Conservation (phyloP, 2,113 vertebrate genomes). For the Indri indri region DNA sequence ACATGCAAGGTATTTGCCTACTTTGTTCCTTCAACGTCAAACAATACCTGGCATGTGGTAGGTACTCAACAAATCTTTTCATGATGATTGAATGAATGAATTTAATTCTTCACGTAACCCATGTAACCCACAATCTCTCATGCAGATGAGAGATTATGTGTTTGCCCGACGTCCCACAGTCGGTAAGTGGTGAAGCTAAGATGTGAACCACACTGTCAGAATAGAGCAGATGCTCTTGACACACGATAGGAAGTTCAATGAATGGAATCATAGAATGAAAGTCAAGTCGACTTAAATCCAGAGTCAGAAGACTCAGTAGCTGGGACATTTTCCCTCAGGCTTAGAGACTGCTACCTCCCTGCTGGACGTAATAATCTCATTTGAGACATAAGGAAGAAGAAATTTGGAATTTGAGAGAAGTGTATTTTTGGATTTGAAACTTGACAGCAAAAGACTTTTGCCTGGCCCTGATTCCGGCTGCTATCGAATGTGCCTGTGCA, state of each 20-base stretch:
- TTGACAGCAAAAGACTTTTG: neutral
- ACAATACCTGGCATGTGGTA: neutral
- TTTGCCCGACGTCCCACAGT: neutral
- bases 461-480: neutral
- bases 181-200: neutral
- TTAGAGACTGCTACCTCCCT: neutral
- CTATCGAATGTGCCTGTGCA: neutral
- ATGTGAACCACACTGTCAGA: neutral
- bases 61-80: neutral
- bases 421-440: conserved; percentile 7
- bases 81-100: neutral
- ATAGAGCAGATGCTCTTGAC: neutral
- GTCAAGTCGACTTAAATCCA: neutral
- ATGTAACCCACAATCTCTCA: neutral
- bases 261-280: neutral
- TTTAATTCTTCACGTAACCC: neutral
- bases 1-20: neutral
- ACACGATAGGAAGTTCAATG: neutral
- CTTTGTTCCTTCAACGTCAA: neutral
- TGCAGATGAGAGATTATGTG: neutral
- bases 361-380: neutral
- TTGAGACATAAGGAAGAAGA: conserved; percentile 13
- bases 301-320: neutral
- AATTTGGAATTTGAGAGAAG: neutral
- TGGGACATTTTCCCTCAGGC: neutral